Base-by-base conservation (phyloP, 2,113 vertebrate species). In the Ondatra zibethicus region DNA sequence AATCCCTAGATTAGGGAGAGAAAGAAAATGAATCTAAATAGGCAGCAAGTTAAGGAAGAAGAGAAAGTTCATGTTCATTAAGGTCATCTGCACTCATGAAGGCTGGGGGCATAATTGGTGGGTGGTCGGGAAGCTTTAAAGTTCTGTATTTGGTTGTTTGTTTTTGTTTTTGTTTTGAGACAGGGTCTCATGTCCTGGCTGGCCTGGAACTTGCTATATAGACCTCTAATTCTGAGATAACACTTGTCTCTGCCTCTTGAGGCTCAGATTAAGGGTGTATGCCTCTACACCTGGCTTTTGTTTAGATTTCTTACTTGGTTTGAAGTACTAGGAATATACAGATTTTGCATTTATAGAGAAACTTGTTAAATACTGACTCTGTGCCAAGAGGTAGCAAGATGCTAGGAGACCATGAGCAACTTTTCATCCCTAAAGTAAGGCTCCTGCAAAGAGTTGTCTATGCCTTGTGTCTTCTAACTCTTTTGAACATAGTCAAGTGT, bases 281-380 rank as follows among this genome's bases (percentile, higher is more conserved):
- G 29, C 82, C 29, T 33, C 29, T 65, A 86, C 13, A 19, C 61
- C 17, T 12, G 10, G 5, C 6, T 87, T 87, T 68, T 45, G 27
- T 45, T 85, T 85, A n/a, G 52, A 89, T 94, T 87, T 70, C 93
- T 52, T 61, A 33, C 93, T 19, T 78, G 70, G 8, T 78, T 25
- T 93, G 47, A 92, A 82, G 58, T 82, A 19, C 10, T 86, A 58
- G 88, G 29, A 73, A 45, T 93, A 68, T 86, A 36, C 72, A 91
- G n/a, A 61, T 36, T 55, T 70, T 13, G 7, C 47, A 14, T 58
- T 88, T 9, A 29, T 68, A 31, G 1, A 39, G 31, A 91, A 70
- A 70, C 50, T 42, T 13, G 0, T 45, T 93, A 80, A 63, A 58
- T 17, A 76, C 7, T 50, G 78, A 19, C 9, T 25, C 2, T 42